Base-by-base conservation (phyloP, 1,140 invertebrate genomes). In the Cheumatopsyche charites region DNA sequence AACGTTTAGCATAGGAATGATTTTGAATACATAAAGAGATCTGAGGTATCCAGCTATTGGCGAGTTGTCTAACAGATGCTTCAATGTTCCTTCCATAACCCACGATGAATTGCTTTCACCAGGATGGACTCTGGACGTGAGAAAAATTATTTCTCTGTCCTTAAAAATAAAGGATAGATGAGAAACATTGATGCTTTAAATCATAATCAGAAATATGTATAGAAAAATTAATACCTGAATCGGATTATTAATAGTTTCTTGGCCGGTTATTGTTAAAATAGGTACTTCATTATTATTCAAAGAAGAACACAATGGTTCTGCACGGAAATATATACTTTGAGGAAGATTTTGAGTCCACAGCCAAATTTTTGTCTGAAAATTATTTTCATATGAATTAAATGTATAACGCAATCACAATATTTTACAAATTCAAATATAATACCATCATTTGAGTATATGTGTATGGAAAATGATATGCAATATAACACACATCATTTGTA, bases 381-480 rank as follows among this genome's bases (percentile, higher is more conserved):
- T 9, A 86, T 87, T 88, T 90, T 79, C 43, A 81, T 82, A 49
- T 70, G 73, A n/a, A n/a, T n/a, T n/a, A 72, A 72, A 73, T 70
- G 72, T n/a, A n/a, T n/a, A n/a, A n/a, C n/a, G n/a, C n/a, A n/a
- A n/a, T n/a, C n/a, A n/a, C n/a, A 67, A 66, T 23, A 67, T 19
- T 63, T 4, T 36, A 36, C 25, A 58, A 52, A 75, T 69, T 70
- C 36, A 45, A 69, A 70, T 79, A 83, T 47, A 11, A 79, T 75
- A 91, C 90, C 86, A 91, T 83, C 74, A 96, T 81, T 78, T 88
- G 88, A 11, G 92, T 90, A 79, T 94, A 96, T 0, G 94, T 94
- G 79, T 94, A 97, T 0, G 95, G 95, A 80, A 91, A 96, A 81
- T 96, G 94, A 79, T 96, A 97, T 0, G 94, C 94, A 63, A 97